These are phyloP conservation scores for Picathartes gymnocephalus DNA, from an alignment of 2,113 vertebrate genomes.

Conservation along the genomic window DNA sequence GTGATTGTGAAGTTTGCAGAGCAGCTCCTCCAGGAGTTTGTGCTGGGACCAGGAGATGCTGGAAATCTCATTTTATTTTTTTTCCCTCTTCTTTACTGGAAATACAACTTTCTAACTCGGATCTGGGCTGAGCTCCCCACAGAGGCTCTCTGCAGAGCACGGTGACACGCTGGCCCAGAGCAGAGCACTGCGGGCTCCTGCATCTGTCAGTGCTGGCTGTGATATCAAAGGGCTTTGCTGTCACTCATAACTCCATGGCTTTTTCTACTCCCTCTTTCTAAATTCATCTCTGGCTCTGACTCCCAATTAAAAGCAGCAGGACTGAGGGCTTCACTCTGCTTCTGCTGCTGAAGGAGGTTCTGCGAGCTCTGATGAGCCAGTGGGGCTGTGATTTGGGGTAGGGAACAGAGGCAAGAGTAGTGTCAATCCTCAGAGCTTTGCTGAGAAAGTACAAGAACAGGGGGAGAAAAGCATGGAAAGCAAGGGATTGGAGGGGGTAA, in stretches of 20 bases:
- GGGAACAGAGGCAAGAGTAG: neutral
- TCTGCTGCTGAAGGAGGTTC: neutral
- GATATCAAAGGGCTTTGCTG: neutral
- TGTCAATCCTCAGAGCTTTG: neutral
- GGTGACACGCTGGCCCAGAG: neutral
- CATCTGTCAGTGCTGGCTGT: slow-evolving; percentile 37
- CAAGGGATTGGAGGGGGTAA: neutral
- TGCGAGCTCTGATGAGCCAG: neutral
- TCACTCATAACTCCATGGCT: neutral
- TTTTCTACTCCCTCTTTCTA: neutral
- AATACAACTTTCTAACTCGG: neutral
- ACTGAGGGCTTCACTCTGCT: neutral
- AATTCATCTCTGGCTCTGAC: neutral
- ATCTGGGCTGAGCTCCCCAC: neutral
- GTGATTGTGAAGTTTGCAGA: neutral
- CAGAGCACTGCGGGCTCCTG: neutral
- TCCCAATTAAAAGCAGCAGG: neutral
- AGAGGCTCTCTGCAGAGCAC: neutral
- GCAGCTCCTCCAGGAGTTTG: neutral
- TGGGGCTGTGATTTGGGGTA: neutral
- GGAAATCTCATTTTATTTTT: neutral
- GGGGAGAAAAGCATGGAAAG: neutral
- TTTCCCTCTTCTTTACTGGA: neutral
- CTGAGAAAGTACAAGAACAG: neutral
- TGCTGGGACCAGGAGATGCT: neutral